Evolutionary conservation across 2,113 vertebrate genomes (phyloP).

Genomic region (mouse (Mus musculus)): GRCm39 chr11:71533501-71534000

Average conservation of each 20-base stretch:
- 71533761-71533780: background rate
- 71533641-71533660: background rate
- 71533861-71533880: constrained; percentile 38
- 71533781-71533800: background rate
- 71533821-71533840: background rate
- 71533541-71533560: background rate
- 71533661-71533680: background rate
- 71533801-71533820: background rate
- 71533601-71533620: background rate
- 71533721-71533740: background rate
- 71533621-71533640: background rate
- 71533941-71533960: constrained; percentile 53
- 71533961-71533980: constrained; percentile 72
- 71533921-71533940: constrained; percentile 70
- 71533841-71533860: constrained; percentile 46
- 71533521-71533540: background rate
- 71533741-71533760: background rate
- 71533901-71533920: constrained; percentile 63
- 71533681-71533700: background rate
- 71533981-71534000: constrained; percentile 68
- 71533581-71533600: background rate
- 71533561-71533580: background rate
- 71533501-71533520: background rate
- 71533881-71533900: background rate
- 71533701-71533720: fast-evolving